Base-by-base conservation (phyloP, 1,140 invertebrate genomes). In the Pteromalus puparum region DNA sequence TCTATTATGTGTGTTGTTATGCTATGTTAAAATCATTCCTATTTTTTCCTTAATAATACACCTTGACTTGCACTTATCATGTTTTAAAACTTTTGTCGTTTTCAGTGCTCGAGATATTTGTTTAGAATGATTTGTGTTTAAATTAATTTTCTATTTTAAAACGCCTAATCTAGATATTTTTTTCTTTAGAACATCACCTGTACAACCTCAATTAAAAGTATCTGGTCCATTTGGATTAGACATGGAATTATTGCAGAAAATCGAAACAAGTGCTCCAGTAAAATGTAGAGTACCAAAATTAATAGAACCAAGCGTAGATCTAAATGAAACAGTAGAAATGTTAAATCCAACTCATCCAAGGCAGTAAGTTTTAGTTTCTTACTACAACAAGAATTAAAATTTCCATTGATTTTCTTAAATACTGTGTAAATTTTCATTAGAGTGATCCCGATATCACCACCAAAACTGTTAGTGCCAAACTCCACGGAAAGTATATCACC, bases 221-320 rank as follows among this genome's bases (percentile, higher is more conserved):
- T 93, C 93, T 0, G 96, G 96, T 68, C 96, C 96, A 12, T 97
- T 96, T 89, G 94, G 95, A 18, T 89, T 97, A 26, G 96, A 97
- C 88, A 94, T 95, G 26, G 93, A 95, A 73, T 93, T 96, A 34
- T 94, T 97, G 86, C 93, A 95, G 26, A 93, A 93, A 86, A 93
- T 96, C 34, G 95, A 96, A 88, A 83, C 87, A 7, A 90, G 86
- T 67, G 92, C 90, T 1, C 92, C 92, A 21, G 92, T 90, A 0
- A 91, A 90, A 86, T 92, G 87, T 81, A 87, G 87, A 78, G 90
- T 91, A 87, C 94, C 94, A 5, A 90, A 94, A 85, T 90, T 95
- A 15, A 87, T 93, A 24, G 93, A 95, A 83, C 90, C 92, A 46
- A 92, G 93, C 90, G 87, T 94, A 28, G 91, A 92, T 87, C 67